Evolutionary conservation across 2,888 invertebrate genomes (phyloP).

Genomic region (Heliothis peltigera): DNA sequence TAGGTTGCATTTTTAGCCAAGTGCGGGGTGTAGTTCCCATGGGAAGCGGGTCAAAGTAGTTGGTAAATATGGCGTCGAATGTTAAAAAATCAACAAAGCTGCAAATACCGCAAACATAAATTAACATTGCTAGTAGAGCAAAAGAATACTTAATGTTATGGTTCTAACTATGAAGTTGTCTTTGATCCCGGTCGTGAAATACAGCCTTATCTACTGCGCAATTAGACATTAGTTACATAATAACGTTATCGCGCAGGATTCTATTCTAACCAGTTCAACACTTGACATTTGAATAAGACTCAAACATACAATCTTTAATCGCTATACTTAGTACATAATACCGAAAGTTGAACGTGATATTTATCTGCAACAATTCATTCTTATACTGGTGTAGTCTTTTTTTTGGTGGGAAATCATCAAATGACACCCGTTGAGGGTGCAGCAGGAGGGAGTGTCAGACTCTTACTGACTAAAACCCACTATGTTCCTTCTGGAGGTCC

Average conservation of each 20-base stretch:
- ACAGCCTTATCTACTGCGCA: background rate
- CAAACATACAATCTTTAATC: background rate
- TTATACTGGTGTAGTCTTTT: too few species aligned
- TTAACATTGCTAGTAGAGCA: background rate
- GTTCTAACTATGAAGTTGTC: background rate
- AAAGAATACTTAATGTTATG: background rate
- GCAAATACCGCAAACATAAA: too few species aligned
- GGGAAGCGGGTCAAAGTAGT: too few species aligned
- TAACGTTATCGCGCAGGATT: background rate
- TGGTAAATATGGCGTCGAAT: too few species aligned
- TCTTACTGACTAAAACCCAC: too few species aligned
- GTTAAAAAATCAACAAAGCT: too few species aligned
- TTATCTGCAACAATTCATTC: background rate
- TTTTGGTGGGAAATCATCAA: too few species aligned
- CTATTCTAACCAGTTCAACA: conserved; percentile 1
- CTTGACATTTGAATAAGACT: conserved; percentile 13
- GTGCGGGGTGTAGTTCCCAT: too few species aligned
- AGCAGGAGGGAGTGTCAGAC: too few species aligned
- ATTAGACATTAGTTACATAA: conserved; percentile 1
- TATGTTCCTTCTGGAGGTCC: too few species aligned
- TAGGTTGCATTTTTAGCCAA: too few species aligned
- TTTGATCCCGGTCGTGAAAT: background rate
- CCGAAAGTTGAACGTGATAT: background rate
- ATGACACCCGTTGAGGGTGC: too few species aligned
- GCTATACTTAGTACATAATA: background rate